Evolutionary conservation across 2,888 invertebrate species (phyloP), one percentile per base, ranked within the genome.

Genomic region (Agriotes lineatus): DNA sequence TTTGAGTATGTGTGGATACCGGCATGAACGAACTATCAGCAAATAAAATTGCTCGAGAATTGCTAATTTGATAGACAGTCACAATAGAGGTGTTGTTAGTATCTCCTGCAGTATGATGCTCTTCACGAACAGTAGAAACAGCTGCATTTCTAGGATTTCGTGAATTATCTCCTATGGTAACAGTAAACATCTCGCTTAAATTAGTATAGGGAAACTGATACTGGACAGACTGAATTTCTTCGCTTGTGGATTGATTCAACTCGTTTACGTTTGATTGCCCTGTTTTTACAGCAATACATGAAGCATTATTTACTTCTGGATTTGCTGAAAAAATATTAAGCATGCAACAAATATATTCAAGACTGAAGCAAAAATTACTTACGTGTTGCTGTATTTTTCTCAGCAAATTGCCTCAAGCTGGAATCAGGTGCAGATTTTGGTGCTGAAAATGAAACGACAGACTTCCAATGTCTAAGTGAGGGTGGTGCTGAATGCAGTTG

Each of bases 131-230:
- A 25, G 25, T 7, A 25, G 25, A 18, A 0, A 14, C 25, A 12
- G 10, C n/a, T 1, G n/a, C 30, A 16, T 10, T 33, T 14, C 44
- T 48, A 3, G 48, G 9, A 19, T 50, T 61, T 33, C 45, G 56
- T 10, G 22, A 33, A 20, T 57, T 16, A n/a, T 64, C 64, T 3
- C 64, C 64, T 14, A 64, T 64, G 2, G 57, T 64, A 10, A 48
- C n/a, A 2, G 57, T 5, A 37, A 57, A 39, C 2, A 20, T 12
- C 1, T 56, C 48, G 9, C 45, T 37, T 4, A 57, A 22, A 57
- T 64, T 48, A 6, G 18, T 7, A 20, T 48, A 7, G 5, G 57
- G 48, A 16, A 39, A 4, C 35, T 57, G 20, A 37, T 37, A 48
- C 45, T 35, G 48, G 5, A 64, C 12, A n/a, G 1, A 20, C 16